Conservation (phyloP, 2,113 vertebrate genomes). For the Notechis scutatus region DNA sequence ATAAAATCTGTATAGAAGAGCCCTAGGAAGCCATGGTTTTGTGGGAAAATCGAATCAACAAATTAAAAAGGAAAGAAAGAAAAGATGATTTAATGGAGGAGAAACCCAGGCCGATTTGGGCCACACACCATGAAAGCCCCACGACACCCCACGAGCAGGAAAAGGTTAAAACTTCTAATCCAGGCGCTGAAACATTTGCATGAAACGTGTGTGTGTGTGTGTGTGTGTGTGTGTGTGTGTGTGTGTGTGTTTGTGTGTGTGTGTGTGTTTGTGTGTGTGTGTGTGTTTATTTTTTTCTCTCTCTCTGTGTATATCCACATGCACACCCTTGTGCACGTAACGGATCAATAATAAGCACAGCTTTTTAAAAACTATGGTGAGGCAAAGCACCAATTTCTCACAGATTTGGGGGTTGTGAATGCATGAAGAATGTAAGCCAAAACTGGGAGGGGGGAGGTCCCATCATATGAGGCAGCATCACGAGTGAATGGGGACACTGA, state of each 20-base stretch:
- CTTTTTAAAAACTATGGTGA: constrained; percentile 66
- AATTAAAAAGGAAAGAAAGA: neutral
- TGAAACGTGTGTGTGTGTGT: constrained; percentile 72
- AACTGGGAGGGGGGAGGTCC: neutral
- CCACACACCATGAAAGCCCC: neutral
- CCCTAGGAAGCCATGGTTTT: neutral
- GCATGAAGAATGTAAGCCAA: constrained; percentile 24
- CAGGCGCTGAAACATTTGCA: constrained; percentile 67
- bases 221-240: neutral
- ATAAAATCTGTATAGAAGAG: neutral
- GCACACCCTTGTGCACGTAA: constrained; percentile 80
- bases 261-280: no score
- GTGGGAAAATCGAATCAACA: neutral
- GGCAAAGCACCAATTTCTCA: constrained; percentile 71
- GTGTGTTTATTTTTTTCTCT: no score
- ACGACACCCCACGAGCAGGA: neutral
- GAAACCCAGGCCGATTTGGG: rapidly evolving
- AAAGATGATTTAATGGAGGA: neutral
- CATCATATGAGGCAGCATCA: constrained; percentile 42
- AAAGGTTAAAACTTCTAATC: neutral
- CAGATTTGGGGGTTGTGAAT: constrained; percentile 46
- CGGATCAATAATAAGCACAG: constrained; percentile 86
- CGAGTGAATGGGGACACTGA: constrained; percentile 58
- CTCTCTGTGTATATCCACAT: neutral
- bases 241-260: no score